These are phyloP conservation scores for Pogona vitticeps DNA, from an alignment of 2,113 vertebrate genomes.

Conservation along the genomic window DNA sequence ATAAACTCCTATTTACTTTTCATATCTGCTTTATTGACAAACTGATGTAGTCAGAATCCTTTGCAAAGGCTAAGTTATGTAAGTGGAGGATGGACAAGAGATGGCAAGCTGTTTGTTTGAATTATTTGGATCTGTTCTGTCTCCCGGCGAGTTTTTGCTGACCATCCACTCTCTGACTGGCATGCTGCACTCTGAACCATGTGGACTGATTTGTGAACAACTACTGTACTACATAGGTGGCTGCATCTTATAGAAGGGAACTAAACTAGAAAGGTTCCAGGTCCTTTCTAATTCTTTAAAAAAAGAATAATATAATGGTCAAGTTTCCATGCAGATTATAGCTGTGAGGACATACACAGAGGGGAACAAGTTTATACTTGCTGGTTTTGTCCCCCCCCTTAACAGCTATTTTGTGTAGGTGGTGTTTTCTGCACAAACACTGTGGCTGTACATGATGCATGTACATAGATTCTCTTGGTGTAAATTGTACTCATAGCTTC, in stretches of 20 bases:
- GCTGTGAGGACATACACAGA: neutral
- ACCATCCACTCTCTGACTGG: neutral
- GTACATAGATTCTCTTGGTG: too few species aligned
- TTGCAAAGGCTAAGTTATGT: neutral
- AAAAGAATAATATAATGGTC: neutral
- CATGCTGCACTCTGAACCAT: neutral
- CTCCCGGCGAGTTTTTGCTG: neutral
- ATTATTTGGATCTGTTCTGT: neutral
- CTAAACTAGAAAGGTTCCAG: neutral
- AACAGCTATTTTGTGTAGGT: neutral
- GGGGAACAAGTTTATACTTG: neutral
- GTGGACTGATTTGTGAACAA: neutral
- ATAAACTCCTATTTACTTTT: too few species aligned
- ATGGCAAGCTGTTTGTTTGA: neutral
- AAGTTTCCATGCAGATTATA: neutral
- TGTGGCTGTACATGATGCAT: too few species aligned
- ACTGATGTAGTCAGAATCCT: neutral
- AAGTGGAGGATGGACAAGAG: neutral
- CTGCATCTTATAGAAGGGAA: neutral
- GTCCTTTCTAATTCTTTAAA: neutral
- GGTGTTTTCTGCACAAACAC: neutral
- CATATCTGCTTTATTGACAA: neutral
- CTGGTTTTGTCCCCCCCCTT: neutral
- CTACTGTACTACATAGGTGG: neutral
- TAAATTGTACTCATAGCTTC: too few species aligned